Evolutionary conservation across 37 sponge, comb jelly and placozoan species (phyloP).

Genomic region (Ianthella basta): DNA sequence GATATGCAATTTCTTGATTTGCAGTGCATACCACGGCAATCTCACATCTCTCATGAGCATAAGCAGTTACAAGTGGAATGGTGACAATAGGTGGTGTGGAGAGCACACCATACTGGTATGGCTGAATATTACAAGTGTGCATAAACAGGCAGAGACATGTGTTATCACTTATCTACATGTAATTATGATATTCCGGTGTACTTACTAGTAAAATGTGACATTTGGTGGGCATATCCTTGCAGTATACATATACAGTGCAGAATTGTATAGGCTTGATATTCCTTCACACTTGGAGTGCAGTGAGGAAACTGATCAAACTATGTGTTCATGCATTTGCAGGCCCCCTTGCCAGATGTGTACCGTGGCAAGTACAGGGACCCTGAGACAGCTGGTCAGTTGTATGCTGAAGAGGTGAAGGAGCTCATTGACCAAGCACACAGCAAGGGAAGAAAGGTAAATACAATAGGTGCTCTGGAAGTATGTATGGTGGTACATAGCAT

Average conservation of each 20-base stretch:
- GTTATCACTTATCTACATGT: no score
- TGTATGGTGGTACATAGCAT: no score
- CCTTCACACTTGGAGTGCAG: no score
- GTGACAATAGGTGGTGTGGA: conserved; percentile 22
- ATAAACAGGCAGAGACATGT: no score
- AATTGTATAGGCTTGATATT: no score
- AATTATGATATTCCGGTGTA: no score
- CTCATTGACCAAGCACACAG: conserved; percentile 52
- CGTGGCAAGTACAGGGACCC: conserved; percentile 70
- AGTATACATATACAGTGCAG: no score
- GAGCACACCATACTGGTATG: conserved; percentile 29
- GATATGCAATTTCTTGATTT: not conserved
- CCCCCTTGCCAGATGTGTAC: conserved; percentile 69
- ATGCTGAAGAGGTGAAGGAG: conserved; percentile 78
- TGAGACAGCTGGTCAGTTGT: conserved; percentile 71
- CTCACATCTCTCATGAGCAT: conserved; percentile 58
- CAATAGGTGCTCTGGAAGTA: not conserved
- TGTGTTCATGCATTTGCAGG: conserved; percentile 43
- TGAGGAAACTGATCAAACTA: not conserved
- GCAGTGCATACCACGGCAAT: conserved; percentile 93
- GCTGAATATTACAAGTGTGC: no score
- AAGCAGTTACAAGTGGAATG: conserved; percentile 77
- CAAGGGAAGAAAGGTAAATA: conserved; percentile 65
- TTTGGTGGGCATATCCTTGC: no score
- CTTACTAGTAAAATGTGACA: no score